phyloP scores from a whole-genome alignment of 1,140 invertebrate genomes.

The Zophobas atratus region DNA sequence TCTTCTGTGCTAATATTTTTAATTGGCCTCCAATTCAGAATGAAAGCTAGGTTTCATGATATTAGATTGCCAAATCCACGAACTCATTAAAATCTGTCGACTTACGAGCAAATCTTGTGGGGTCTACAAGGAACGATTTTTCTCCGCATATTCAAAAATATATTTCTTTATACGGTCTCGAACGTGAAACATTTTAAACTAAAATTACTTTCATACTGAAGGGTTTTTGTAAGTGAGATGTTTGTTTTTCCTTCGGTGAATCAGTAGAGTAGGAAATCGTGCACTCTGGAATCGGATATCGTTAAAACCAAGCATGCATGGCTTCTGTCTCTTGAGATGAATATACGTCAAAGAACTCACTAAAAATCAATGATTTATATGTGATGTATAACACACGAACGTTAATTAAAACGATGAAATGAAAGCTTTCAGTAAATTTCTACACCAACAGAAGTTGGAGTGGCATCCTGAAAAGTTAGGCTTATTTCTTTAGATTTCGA shows the following conservation, averaged over 20 bases:
- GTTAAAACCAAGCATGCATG: conserved; percentile 42
- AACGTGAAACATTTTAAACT: conserved; percentile 22
- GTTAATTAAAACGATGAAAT: neutral
- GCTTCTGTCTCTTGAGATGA: conserved; percentile 27
- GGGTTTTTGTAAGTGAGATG: conserved; percentile 33
- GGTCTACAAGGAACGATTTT: no score
- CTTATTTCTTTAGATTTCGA: neutral
- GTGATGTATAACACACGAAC: neutral
- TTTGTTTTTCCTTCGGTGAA: conserved; percentile 40
- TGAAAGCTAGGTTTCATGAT: no score
- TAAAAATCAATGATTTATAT: conserved; percentile 14
- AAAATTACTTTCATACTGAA: conserved; percentile 33
- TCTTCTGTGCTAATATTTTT: no score
- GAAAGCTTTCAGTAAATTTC: no score
- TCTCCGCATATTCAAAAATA: no score
- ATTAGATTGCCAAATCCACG: no score
- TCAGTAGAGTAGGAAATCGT: conserved; percentile 32
- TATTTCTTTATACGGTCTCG: no score
- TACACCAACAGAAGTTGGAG: no score
- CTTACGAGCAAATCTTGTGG: no score
- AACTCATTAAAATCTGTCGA: no score
- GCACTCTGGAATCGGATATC: conserved; percentile 40
- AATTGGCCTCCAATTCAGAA: no score
- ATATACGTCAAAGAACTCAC: conserved; percentile 38
- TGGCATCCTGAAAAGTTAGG: neutral